Conservation (phyloP, 92 coral and sea anemone genomes). For the Desmophyllum pertusum region DNA sequence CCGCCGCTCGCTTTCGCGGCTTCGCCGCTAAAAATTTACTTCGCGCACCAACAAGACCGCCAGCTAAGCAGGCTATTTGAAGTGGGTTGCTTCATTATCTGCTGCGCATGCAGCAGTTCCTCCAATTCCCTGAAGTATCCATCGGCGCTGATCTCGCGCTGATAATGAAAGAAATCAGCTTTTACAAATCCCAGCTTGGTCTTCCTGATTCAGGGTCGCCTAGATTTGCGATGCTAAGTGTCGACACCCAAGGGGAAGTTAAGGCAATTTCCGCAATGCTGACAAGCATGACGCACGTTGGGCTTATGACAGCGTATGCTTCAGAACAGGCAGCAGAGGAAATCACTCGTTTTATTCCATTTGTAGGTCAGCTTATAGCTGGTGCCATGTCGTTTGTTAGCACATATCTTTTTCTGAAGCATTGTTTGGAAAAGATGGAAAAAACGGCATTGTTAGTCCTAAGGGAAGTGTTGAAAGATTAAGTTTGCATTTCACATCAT, state of each 20-base stretch:
- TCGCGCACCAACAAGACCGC: too few species aligned
- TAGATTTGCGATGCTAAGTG: not conserved
- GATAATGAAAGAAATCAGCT: conserved; percentile 2
- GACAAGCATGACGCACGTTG: not conserved
- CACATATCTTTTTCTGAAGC: not conserved
- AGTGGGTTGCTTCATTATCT: conserved; percentile 29
- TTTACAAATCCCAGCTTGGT: conserved; percentile 22
- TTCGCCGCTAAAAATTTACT: too few species aligned
- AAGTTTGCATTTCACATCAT: not conserved
- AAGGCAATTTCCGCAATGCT: not conserved
- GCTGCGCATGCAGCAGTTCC: not conserved
- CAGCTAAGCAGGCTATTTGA: too few species aligned
- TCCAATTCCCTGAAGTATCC: not conserved
- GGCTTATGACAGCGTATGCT: not conserved
- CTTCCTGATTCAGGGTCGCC: conserved; percentile 20
- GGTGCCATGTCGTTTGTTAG: not conserved
- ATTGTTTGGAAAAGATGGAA: not conserved
- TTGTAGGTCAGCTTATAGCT: not conserved
- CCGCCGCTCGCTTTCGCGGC: too few species aligned
- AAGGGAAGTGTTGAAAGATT: not conserved
- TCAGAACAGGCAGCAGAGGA: not conserved
- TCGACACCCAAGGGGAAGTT: not conserved
- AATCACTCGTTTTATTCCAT: not conserved
- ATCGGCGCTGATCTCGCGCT: not conserved
- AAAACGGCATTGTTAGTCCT: not conserved